phyloP scores from a whole-genome alignment of 2,888 invertebrate genomes.

The Thysanoteuthis rhombus region DNA sequence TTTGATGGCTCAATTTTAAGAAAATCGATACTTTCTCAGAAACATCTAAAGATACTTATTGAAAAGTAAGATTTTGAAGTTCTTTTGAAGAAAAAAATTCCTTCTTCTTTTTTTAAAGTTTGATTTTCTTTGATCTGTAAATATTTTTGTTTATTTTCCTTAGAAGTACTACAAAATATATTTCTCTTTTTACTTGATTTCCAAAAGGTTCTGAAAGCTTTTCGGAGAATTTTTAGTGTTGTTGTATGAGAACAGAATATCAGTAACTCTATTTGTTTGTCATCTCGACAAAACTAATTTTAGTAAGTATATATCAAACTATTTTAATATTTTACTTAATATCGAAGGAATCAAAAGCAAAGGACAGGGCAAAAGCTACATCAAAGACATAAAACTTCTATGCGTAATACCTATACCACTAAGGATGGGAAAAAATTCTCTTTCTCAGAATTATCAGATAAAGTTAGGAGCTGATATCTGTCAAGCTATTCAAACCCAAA shows the following conservation, averaged over 20 bases:
- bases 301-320: too few species aligned
- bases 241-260: neutral
- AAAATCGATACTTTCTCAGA: neutral
- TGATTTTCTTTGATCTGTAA: neutral
- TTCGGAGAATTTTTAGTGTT: neutral
- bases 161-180: neutral
- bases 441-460: too few species aligned
- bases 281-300: neutral
- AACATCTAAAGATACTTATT: neutral
- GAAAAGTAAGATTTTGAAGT: neutral
- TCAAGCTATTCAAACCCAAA: too few species aligned
- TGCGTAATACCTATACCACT: too few species aligned
- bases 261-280: neutral
- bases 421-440: too few species aligned
- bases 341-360: too few species aligned
- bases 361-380: too few species aligned
- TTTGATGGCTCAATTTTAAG: neutral
- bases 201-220: neutral
- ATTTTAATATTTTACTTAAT: too few species aligned
- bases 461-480: too few species aligned
- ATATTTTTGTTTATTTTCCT: neutral
- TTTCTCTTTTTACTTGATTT: neutral
- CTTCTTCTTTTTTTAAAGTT: neutral
- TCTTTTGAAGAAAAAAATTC: neutral
- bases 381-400: too few species aligned